phyloP scores from a whole-genome alignment of 2,113 vertebrate species.

The Haemorhous mexicanus region DNA sequence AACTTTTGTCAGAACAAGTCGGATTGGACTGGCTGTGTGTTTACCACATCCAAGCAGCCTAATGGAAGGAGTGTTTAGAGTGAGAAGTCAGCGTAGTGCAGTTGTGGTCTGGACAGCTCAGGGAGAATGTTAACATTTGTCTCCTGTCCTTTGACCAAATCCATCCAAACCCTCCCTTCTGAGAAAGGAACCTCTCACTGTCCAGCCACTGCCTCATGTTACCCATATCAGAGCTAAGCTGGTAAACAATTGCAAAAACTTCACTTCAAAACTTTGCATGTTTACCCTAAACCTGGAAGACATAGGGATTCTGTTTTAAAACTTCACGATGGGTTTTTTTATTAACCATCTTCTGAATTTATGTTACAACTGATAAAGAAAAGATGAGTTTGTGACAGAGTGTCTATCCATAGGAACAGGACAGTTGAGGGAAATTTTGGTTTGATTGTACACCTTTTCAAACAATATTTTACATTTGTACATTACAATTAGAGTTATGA shows the following conservation, averaged over 20 bases:
- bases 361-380: neutral
- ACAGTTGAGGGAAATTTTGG: neutral
- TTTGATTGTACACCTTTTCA: neutral
- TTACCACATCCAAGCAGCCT: neutral
- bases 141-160: neutral
- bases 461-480: neutral
- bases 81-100: neutral
- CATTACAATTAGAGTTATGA: neutral
- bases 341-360: neutral
- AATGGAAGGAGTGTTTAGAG: conserved; percentile 22
- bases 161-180: neutral
- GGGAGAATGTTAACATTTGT: neutral
- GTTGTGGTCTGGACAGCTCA: neutral
- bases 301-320: neutral
- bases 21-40: neutral
- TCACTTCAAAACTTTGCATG: neutral
- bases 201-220: neutral
- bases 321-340: neutral
- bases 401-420: neutral
- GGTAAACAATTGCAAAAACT: neutral
- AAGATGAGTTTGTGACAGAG: neutral
- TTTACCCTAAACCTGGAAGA: neutral
- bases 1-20: neutral
- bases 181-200: neutral
- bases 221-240: neutral